A percentile compares a stretch with the other conserved stretches of the same genome.
Conservation (phyloP, 92 coral and sea anemone genomes). For the Phenganax marumi region DNA sequence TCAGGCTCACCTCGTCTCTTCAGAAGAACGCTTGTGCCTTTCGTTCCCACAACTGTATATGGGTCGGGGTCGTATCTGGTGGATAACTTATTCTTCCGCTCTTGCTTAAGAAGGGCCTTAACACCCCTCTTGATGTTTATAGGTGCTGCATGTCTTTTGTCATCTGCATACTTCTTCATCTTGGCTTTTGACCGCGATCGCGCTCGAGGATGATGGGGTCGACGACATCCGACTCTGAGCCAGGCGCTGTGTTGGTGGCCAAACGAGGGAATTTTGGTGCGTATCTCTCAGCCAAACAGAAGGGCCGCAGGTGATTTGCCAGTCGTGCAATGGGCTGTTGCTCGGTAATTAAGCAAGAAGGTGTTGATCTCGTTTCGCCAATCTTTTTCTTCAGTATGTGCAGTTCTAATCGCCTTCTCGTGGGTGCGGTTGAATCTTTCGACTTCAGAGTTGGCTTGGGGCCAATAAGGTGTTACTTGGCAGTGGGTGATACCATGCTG, state of each 20-base stretch:
- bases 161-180: conserved; percentile 30
- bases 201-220: too few species aligned
- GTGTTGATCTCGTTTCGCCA: conserved; percentile 32
- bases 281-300: conserved; percentile 20
- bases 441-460: conserved; percentile 19
- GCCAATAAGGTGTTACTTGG: conserved; percentile 15
- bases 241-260: too few species aligned
- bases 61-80: conserved; percentile 25
- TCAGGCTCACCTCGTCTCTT: conserved; percentile 5
- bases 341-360: conserved; percentile 44
- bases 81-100: conserved; percentile 10
- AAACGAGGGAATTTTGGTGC: conserved; percentile 28
- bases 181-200: too few species aligned
- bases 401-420: conserved; percentile 30
- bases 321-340: conserved; percentile 38
- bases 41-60: conserved; percentile 28
- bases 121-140: conserved; percentile 23
- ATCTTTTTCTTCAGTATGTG: conserved; percentile 36
- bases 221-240: too few species aligned
- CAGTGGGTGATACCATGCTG: conserved; percentile 4
- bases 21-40: conserved; percentile 27
- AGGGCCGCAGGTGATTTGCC: conserved; percentile 31
- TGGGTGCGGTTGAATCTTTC: conserved; percentile 20
- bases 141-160: conserved; percentile 12
- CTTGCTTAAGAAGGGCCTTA: conserved; percentile 21